Evolutionary conservation across 2,888 invertebrate species (phyloP).

Genomic region (Frankliniella fusca): DNA sequence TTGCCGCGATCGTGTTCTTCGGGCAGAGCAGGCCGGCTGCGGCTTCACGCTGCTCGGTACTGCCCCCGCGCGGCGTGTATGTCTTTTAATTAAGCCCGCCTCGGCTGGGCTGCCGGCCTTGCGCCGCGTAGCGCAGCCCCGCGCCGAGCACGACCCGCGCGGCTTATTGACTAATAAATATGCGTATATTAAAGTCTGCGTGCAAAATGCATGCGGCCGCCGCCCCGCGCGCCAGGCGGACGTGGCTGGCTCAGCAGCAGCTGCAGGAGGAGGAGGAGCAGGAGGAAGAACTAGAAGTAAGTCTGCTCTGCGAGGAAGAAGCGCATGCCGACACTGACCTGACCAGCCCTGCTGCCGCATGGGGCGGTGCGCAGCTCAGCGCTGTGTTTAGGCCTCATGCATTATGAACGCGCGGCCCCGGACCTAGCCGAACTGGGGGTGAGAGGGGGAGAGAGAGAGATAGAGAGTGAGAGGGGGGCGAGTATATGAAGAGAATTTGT

Average conservation of each 20-base stretch:
- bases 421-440: neutral
- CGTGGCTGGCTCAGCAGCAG: neutral
- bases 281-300: too few species aligned
- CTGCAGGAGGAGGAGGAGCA: too few species aligned
- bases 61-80: neutral
- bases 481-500: too few species aligned
- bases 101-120: too few species aligned
- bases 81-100: slow-evolving; percentile 8
- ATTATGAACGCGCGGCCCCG: slow-evolving; percentile 7
- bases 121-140: neutral
- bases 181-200: neutral
- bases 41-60: neutral
- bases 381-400: slow-evolving; percentile 10
- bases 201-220: neutral
- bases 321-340: neutral
- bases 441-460: too few species aligned
- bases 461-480: too few species aligned
- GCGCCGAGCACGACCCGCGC: neutral
- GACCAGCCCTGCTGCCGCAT: neutral
- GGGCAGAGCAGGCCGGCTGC: too few species aligned
- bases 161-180: slow-evolving; percentile 1
- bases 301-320: too few species aligned
- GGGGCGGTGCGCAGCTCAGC: neutral
- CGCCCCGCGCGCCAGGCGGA: neutral
- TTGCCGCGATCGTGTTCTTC: too few species aligned